Conservation (phyloP, 2,113 vertebrate genomes). For the Nannobrachium achirus region DNA sequence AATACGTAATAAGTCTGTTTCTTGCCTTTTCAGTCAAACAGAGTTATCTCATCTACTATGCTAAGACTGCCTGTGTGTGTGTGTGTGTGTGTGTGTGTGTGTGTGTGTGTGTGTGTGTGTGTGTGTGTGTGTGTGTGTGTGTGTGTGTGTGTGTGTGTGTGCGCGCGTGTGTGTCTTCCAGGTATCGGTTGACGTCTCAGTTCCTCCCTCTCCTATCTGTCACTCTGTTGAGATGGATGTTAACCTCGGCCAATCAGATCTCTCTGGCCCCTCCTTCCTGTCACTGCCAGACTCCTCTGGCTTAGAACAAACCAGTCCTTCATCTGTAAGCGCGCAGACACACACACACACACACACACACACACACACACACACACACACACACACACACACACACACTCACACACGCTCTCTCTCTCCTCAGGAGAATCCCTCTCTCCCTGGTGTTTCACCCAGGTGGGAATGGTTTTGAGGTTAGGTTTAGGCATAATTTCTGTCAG, state of each 20-base stretch:
- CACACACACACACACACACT: neutral
- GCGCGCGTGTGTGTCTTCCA: slow-evolving; percentile 45
- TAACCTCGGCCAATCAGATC: slow-evolving; percentile 62
- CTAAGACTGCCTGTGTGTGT: slow-evolving; percentile 12
- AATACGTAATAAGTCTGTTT: neutral
- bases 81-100: slow-evolving; percentile 4
- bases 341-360: slow-evolving; percentile 5
- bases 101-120: neutral
- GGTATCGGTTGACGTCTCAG: slow-evolving; percentile 72
- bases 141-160: slow-evolving; percentile 7
- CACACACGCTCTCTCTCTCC: neutral
- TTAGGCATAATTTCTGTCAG: no score
- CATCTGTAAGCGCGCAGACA: slow-evolving; percentile 71
- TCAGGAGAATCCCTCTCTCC: no score
- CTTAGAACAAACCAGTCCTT: slow-evolving; percentile 60
- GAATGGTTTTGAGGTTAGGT: no score
- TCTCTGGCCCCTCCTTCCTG: slow-evolving; percentile 71
- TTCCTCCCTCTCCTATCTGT: slow-evolving; percentile 65
- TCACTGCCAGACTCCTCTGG: slow-evolving; percentile 71
- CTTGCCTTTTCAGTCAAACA: slow-evolving; percentile 8
- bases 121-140: slow-evolving; percentile 11
- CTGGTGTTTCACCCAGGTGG: no score
- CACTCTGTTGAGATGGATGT: slow-evolving; percentile 82
- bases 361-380: neutral
- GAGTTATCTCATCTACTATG: slow-evolving; percentile 17